Conservation (phyloP, 2,113 vertebrate species). For the Odobenus rosmarus region DNA sequence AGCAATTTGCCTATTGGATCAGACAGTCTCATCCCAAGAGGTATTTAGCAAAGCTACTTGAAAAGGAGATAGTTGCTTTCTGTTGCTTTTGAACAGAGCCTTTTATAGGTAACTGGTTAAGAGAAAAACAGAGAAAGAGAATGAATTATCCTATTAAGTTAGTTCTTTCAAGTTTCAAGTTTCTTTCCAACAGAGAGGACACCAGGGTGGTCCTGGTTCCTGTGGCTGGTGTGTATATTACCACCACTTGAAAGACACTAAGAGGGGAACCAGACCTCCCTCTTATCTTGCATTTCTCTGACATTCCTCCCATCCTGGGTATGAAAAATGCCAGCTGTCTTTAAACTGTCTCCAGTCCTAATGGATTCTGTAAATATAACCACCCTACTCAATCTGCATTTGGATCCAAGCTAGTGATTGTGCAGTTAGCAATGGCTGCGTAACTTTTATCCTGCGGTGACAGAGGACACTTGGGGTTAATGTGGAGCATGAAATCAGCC, state of each 20-base stretch:
- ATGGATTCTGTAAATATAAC: neutral
- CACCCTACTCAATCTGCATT: neutral
- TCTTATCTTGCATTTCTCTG: neutral
- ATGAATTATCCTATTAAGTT: neutral
- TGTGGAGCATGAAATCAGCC: too few species aligned
- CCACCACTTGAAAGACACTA: neutral
- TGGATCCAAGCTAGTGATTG: neutral
- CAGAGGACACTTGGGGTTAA: neutral
- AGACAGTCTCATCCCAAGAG: neutral
- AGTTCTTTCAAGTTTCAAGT: slow-evolving; percentile 4
- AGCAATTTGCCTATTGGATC: neutral
- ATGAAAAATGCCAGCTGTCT: neutral
- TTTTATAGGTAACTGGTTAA: neutral
- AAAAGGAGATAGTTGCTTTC: neutral
- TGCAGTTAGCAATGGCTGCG: neutral
- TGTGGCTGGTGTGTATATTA: neutral
- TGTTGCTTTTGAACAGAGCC: slow-evolving; percentile 11
- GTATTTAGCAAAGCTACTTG: neutral
- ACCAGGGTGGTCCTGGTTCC: neutral
- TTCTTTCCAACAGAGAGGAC: neutral
- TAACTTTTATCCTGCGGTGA: neutral
- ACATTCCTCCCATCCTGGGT: neutral
- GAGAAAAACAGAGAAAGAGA: neutral
- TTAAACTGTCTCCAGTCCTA: neutral
- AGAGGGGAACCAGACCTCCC: neutral